Evolutionary conservation across 2,888 invertebrate genomes (phyloP).

Genomic region (Timandra comae): DNA sequence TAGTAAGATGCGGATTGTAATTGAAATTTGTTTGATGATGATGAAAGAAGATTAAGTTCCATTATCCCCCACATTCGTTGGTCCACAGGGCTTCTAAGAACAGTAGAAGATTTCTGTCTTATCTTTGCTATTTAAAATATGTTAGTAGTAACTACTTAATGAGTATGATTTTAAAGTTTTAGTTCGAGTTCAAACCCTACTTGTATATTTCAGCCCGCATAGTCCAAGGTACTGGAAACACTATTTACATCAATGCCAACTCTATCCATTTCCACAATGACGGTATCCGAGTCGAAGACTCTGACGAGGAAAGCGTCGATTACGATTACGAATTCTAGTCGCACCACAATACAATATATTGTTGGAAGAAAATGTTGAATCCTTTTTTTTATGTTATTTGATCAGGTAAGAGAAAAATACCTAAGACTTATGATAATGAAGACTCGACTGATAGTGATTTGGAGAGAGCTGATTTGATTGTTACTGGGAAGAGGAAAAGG

Average conservation of each 20-base stretch:
- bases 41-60: too few species aligned
- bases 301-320: constrained; percentile 63
- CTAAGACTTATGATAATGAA: constrained; percentile 14
- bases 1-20: too few species aligned
- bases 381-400: constrained; percentile 6
- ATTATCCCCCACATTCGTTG: too few species aligned
- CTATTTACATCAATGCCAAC: constrained; percentile 59
- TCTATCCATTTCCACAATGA: constrained; percentile 61
- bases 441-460: constrained; percentile 11
- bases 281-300: constrained; percentile 52
- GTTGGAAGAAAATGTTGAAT: too few species aligned
- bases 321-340: constrained; percentile 63
- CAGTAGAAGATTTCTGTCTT: too few species aligned
- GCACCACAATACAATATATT: too few species aligned
- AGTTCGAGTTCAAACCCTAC: too few species aligned
- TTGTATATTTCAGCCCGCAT: constrained; percentile 47
- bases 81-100: too few species aligned
- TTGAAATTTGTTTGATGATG: too few species aligned
- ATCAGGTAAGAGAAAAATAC: constrained; percentile 7
- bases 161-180: too few species aligned
- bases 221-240: constrained; percentile 50
- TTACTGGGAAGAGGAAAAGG: constrained; percentile 45
- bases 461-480: constrained; percentile 26
- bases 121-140: too few species aligned
- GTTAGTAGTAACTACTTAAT: too few species aligned